Percentiles rank a stretch among this genome's conserved stretches.
Evolutionary conservation across 2,797 vertebrate species (phyloP).

Genomic region (Scarus forsteni): DNA sequence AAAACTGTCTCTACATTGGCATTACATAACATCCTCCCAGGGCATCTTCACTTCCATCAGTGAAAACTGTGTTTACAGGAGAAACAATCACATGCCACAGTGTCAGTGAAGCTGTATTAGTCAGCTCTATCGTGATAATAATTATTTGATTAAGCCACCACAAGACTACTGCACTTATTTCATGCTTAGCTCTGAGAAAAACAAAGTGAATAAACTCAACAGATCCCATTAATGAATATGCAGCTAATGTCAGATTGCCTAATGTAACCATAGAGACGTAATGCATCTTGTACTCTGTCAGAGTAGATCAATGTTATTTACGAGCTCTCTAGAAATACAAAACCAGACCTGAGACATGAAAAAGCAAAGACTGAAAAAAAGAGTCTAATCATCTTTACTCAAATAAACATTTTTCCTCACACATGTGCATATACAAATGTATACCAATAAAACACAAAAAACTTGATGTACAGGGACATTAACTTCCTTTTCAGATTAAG

Average conservation of each 20-base stretch:
- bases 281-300: constrained; percentile 14
- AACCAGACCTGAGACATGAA: constrained; percentile 3
- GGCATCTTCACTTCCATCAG: constrained; percentile 27
- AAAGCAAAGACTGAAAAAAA: constrained; percentile 17
- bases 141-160: constrained; percentile 31
- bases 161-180: constrained; percentile 16
- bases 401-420: constrained; percentile 37
- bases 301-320: constrained; percentile 32
- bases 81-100: constrained; percentile 37
- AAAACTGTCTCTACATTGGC: constrained; percentile 42
- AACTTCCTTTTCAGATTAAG: constrained; percentile 53
- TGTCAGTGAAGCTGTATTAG: constrained; percentile 6
- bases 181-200: neutral
- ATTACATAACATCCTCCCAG: constrained; percentile 61
- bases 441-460: constrained; percentile 56
- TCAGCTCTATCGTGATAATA: constrained; percentile 26
- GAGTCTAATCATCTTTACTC: constrained; percentile 51
- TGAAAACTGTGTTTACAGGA: constrained; percentile 43
- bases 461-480: constrained; percentile 59
- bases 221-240: constrained; percentile 46
- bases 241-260: constrained; percentile 22
- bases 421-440: constrained; percentile 64
- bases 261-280: constrained; percentile 1
- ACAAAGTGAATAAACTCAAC: constrained; percentile 21
- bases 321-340: neutral